Percentiles rank a stretch among this genome's conserved stretches.
phyloP scores from a whole-genome alignment of 1,140 invertebrate genomes.

The Euschistus heros region DNA sequence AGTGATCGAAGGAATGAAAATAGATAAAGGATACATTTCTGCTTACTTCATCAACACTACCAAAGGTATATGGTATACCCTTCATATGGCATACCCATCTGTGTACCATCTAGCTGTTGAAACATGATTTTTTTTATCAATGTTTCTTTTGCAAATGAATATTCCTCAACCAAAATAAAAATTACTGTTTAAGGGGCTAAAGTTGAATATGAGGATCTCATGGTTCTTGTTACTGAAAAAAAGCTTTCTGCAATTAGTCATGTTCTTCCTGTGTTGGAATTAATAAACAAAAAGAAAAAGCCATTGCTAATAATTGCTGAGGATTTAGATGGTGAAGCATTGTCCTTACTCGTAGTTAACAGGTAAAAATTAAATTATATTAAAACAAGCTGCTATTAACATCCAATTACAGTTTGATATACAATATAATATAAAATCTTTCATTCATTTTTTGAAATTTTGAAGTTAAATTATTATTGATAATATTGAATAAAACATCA shows the following conservation, averaged over 20 bases:
- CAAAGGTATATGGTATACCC: conserved; percentile 13
- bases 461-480: neutral
- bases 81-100: too few relatives aligned
- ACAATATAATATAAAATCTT: too few relatives aligned
- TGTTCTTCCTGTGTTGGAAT: conserved; percentile 57
- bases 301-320: conserved; percentile 62
- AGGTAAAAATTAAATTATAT: conserved; percentile 33
- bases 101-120: too few relatives aligned
- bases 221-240: conserved; percentile 29
- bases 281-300: conserved; percentile 49
- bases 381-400: neutral
- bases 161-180: neutral
- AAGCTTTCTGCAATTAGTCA: conserved; percentile 52
- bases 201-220: conserved; percentile 17
- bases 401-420: too few relatives aligned
- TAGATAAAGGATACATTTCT: conserved; percentile 66
- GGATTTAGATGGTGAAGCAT: conserved; percentile 62
- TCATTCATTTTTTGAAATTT: neutral
- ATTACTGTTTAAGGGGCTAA: neutral
- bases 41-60: conserved; percentile 60
- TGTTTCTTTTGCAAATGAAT: too few relatives aligned
- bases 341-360: conserved; percentile 59
- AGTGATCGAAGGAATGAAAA: conserved; percentile 64
- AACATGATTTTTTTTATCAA: too few relatives aligned
- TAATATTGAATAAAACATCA: too few relatives aligned